A percentile compares a stretch with the other conserved stretches of the same genome.
phyloP scores from a whole-genome alignment of 2,797 vertebrate species.

The Nasua narica region DNA sequence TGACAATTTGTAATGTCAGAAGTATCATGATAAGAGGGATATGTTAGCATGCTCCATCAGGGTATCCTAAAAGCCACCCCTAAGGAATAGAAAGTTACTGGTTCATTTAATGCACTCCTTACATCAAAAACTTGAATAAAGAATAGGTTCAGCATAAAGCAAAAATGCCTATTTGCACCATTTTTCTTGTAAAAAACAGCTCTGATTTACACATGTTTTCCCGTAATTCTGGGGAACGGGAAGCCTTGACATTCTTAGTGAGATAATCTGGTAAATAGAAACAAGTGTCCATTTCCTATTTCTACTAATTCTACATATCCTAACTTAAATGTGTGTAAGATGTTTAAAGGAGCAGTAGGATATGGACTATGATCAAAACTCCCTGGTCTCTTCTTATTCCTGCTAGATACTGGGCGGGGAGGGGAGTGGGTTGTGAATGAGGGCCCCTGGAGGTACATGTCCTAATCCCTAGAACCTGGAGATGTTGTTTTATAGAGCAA shows the following conservation, averaged over 20 bases:
- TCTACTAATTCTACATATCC: not conserved
- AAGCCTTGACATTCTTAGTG: not conserved
- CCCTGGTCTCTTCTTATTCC: not conserved
- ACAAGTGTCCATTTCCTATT: not conserved
- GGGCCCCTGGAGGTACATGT: not conserved
- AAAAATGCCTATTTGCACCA: not conserved
- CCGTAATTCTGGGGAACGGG: not conserved
- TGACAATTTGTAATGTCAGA: not conserved
- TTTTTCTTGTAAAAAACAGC: not conserved
- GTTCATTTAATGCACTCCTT: not conserved
- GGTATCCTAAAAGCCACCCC: not conserved
- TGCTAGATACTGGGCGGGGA: not conserved
- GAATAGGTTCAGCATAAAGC: not conserved
- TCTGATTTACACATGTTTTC: not conserved
- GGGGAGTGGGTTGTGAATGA: not conserved
- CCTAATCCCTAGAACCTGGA: not conserved
- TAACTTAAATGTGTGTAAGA: not conserved
- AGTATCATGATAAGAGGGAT: not conserved
- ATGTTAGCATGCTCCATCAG: not conserved
- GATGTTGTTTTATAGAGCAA: not conserved
- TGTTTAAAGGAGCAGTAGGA: not conserved
- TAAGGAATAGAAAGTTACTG: not conserved
- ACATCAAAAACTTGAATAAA: not conserved
- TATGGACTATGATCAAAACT: not conserved
- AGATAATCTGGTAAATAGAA: not conserved